Conservation (phyloP, 2,113 vertebrate species). For the Grammomys dolichurus region DNA sequence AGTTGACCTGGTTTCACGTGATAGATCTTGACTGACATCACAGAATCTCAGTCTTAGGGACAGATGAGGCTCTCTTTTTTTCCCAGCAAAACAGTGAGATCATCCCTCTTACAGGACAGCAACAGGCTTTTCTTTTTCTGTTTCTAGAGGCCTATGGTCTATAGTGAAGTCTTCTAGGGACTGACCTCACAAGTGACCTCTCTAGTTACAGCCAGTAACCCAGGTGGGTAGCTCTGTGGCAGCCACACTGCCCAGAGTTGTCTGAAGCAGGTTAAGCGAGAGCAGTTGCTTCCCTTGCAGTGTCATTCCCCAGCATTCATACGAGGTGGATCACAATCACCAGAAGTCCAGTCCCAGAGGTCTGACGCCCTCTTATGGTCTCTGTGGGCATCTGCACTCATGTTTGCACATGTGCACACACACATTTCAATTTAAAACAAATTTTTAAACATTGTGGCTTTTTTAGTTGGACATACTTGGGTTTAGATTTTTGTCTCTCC, state of each 20-base stretch:
- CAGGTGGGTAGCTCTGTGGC: not conserved
- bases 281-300: not conserved
- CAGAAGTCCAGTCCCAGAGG: too few species aligned
- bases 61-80: not conserved
- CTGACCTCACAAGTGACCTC: not conserved
- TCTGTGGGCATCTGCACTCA: not conserved
- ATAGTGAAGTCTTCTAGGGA: not conserved
- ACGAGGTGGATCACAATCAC: not conserved
- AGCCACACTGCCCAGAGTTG: not conserved
- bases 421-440: not conserved
- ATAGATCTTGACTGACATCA: not conserved
- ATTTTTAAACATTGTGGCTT: not conserved
- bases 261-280: not conserved
- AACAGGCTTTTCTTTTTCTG: not conserved
- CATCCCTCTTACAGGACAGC: not conserved
- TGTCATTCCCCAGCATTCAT: too few species aligned
- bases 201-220: not conserved
- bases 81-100: not conserved
- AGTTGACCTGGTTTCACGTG: not conserved
- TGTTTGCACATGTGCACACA: too few species aligned
- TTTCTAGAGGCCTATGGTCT: not conserved
- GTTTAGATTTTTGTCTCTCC: not conserved
- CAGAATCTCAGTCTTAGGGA: not conserved
- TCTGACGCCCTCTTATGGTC: not conserved
- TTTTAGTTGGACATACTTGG: not conserved